Evolutionary conservation across 2,113 vertebrate species (phyloP).

Genomic region (Bucco capensis): DNA sequence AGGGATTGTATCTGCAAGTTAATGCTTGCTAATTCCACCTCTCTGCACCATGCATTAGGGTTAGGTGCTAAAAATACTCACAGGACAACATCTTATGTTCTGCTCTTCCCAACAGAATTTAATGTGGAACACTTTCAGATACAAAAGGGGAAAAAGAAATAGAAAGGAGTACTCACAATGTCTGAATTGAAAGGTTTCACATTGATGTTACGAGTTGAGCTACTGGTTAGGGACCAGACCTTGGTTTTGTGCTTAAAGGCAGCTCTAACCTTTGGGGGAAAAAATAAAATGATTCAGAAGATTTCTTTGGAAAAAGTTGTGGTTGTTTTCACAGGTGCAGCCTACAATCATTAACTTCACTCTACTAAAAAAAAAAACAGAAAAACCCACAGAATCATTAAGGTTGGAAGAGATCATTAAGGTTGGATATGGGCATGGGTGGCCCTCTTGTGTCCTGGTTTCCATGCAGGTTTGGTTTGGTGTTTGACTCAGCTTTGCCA

Average conservation of each 20-base stretch:
- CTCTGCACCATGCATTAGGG: background rate
- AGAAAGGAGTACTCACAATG: constrained; percentile 78
- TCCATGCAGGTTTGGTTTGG: too few relatives aligned
- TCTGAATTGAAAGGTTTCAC: constrained; percentile 93
- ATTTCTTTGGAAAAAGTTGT: background rate
- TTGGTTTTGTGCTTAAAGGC: constrained; percentile 99
- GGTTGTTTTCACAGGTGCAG: background rate
- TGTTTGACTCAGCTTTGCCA: too few relatives aligned
- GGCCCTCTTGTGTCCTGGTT: too few relatives aligned
- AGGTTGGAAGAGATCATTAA: too few relatives aligned
- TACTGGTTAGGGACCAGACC: constrained; percentile 95
- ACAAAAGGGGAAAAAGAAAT: fast-evolving
- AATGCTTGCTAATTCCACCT: background rate
- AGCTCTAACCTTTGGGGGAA: constrained; percentile 84
- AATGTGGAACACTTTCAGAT: background rate
- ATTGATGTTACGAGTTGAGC: constrained; percentile 85
- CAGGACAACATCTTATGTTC: background rate
- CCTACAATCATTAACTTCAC: background rate
- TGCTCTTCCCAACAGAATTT: background rate
- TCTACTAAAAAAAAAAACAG: background rate
- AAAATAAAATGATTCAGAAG: background rate
- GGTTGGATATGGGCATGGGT: too few relatives aligned
- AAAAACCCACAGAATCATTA: too few relatives aligned
- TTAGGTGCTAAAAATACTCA: background rate
- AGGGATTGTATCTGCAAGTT: background rate